A percentile compares a stretch with the other conserved stretches of the same genome.
phyloP scores from a whole-genome alignment of 2,113 vertebrate species.

The Gopherus flavomarginatus region DNA sequence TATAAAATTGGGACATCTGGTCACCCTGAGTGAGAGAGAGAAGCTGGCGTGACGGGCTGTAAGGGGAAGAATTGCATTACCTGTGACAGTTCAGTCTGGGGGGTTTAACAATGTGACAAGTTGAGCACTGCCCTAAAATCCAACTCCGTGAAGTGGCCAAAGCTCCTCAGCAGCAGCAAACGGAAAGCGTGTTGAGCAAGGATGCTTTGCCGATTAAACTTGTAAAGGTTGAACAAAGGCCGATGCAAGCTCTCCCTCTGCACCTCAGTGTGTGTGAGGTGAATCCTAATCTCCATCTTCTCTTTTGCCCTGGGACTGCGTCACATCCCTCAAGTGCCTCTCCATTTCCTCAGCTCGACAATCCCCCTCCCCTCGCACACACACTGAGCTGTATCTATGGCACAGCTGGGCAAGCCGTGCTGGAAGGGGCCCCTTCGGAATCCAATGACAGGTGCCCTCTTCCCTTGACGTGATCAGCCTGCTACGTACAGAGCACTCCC shows the following conservation, averaged over 20 bases:
- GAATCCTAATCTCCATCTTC: background rate
- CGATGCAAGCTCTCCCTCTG: background rate
- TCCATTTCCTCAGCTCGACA: background rate
- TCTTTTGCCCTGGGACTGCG: background rate
- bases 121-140: background rate
- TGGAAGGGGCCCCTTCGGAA: background rate
- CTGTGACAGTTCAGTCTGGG: background rate
- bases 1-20: too few relatives aligned
- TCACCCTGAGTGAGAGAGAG: too few relatives aligned
- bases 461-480: too few relatives aligned
- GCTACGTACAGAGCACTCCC: too few relatives aligned
- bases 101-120: background rate
- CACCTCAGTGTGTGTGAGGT: background rate
- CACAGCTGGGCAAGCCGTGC: background rate
- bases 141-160: background rate
- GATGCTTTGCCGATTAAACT: background rate
- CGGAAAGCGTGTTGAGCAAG: background rate
- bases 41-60: background rate
- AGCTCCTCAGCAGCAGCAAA: background rate
- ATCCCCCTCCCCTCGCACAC: background rate
- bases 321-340: background rate
- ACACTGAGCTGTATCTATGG: background rate
- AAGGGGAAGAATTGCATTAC: accelerated
- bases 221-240: background rate
- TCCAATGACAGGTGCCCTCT: too few relatives aligned